Evolutionary conservation across 2,797 vertebrate species (phyloP).

Genomic region (Typhlichthys eigenmanni): DNA sequence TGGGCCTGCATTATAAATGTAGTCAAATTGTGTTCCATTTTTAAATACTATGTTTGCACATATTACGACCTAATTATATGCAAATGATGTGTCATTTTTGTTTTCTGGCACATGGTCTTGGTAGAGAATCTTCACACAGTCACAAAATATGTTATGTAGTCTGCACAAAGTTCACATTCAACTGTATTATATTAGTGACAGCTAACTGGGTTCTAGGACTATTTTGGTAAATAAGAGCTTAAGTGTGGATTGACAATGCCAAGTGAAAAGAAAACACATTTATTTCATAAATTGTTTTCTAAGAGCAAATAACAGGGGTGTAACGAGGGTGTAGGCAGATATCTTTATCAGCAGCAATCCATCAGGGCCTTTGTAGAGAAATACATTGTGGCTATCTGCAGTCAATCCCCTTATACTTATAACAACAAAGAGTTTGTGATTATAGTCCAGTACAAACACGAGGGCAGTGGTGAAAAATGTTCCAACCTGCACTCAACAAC

Average conservation of each 20-base stretch:
- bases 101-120: too few species aligned
- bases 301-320: conserved; percentile 42
- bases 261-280: conserved; percentile 25
- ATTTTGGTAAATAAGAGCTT: background rate
- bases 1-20: too few species aligned
- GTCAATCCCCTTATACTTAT: conserved; percentile 47
- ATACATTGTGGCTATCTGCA: conserved; percentile 54
- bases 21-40: conserved; percentile 4
- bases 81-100: background rate
- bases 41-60: conserved; percentile 20
- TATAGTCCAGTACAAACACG: conserved; percentile 38
- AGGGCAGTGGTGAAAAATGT: conserved; percentile 36
- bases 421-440: conserved; percentile 60
- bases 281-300: conserved; percentile 18
- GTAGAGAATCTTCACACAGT: background rate
- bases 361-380: conserved; percentile 44
- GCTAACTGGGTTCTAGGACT: background rate
- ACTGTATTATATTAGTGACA: background rate
- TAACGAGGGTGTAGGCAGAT: conserved; percentile 20
- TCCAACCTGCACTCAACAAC: conserved; percentile 38
- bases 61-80: background rate
- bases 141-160: too few species aligned
- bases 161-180: too few species aligned
- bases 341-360: conserved; percentile 50
- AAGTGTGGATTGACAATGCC: conserved; percentile 18